A percentile compares a stretch with the other conserved stretches of the same genome.
Evolutionary conservation across 2,888 invertebrate species (phyloP).

Genomic region (Cephus sareptanus): DNA sequence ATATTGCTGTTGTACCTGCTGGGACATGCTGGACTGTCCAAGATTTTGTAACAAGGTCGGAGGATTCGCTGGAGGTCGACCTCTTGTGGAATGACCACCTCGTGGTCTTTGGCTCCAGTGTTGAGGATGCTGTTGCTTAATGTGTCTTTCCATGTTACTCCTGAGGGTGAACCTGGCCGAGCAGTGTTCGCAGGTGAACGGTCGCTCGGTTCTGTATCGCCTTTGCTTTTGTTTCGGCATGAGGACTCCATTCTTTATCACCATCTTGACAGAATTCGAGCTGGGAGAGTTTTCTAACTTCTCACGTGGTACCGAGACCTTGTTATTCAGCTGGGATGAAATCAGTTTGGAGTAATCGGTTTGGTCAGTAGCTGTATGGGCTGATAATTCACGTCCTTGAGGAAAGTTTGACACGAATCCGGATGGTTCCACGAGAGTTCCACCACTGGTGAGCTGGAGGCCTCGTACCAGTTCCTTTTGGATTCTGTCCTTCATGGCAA

Average conservation of each 20-base stretch:
- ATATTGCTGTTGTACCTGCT: slow-evolving; percentile 35
- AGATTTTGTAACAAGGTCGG: slow-evolving; percentile 44
- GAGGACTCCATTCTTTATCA: slow-evolving; percentile 88
- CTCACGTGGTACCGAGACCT: slow-evolving; percentile 35
- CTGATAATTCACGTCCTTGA: slow-evolving; percentile 32
- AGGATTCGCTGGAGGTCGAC: slow-evolving; percentile 66
- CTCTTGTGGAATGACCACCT: slow-evolving; percentile 69
- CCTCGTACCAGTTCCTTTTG: slow-evolving; percentile 75
- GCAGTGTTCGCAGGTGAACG: slow-evolving; percentile 91
- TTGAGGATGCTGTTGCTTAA: slow-evolving; percentile 93
- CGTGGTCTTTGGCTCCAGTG: slow-evolving; percentile 86
- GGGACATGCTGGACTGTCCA: slow-evolving; percentile 26
- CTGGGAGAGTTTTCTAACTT: slow-evolving; percentile 59
- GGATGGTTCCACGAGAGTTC: slow-evolving; percentile 69
- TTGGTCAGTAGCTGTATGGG: slow-evolving; percentile 27
- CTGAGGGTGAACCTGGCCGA: slow-evolving; percentile 89
- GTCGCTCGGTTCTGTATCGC: slow-evolving; percentile 89
- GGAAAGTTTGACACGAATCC: slow-evolving; percentile 36
- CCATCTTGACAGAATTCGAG: slow-evolving; percentile 84
- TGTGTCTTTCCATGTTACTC: slow-evolving; percentile 95
- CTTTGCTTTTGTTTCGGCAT: slow-evolving; percentile 94
- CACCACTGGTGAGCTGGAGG: slow-evolving; percentile 78
- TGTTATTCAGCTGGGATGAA: slow-evolving; percentile 28
- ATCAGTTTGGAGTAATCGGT: slow-evolving; percentile 41
- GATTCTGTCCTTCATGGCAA: slow-evolving; percentile 72